Percentiles rank a stretch among this genome's conserved stretches.
Evolutionary conservation across 2,797 vertebrate genomes (phyloP).

Genomic region (Dermochelys coriacea): DNA sequence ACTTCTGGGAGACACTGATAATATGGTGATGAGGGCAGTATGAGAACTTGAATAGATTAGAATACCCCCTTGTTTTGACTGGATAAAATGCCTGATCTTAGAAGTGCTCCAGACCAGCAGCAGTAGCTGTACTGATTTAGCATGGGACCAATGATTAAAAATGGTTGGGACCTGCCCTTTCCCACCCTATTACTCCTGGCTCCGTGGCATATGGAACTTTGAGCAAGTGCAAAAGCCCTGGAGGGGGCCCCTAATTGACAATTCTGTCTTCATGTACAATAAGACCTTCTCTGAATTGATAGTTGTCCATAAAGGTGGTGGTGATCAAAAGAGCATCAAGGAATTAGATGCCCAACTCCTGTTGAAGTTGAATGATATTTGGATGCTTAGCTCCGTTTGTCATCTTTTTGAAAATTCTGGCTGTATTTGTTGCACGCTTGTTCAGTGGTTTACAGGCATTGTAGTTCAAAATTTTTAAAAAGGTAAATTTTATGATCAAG

Average conservation of each 20-base stretch:
- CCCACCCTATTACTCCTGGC: too few species aligned
- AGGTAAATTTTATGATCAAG: background rate
- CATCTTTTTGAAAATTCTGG: background rate
- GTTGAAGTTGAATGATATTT: background rate
- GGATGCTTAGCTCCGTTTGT: background rate
- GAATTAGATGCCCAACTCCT: background rate
- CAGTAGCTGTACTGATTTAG: accelerated
- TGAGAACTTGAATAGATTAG: background rate
- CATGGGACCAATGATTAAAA: background rate
- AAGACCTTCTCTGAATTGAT: background rate
- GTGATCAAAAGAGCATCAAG: background rate
- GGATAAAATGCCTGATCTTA: background rate
- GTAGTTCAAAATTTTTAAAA: too few species aligned
- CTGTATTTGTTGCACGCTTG: background rate
- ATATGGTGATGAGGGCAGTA: background rate
- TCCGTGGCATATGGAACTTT: too few species aligned
- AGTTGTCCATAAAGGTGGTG: background rate
- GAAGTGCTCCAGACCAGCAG: accelerated
- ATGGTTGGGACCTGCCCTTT: background rate
- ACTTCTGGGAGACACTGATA: background rate
- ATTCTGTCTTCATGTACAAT: too few species aligned
- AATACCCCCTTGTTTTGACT: background rate
- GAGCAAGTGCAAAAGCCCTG: too few species aligned
- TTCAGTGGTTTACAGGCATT: background rate
- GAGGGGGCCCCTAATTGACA: too few species aligned